A percentile compares a stretch with the other conserved stretches of the same genome.
These are phyloP conservation scores for Mesembrinibis cayennensis DNA, from an alignment of 2,113 vertebrate genomes.

Conservation along the genomic window DNA sequence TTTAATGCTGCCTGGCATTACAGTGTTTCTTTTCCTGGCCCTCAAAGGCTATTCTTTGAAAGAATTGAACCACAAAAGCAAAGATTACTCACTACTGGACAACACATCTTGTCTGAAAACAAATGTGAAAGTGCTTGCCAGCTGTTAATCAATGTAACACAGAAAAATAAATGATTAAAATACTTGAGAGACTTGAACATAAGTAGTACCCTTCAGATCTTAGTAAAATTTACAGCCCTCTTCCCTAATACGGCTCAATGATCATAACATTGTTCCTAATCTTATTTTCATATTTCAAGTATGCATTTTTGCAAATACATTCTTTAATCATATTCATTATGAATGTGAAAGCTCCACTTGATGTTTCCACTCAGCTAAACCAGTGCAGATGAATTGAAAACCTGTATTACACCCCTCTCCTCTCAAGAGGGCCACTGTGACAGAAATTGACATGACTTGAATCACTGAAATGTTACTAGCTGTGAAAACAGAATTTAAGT, in stretches of 20 bases:
- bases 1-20: conserved; percentile 23
- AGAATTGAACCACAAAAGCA: conserved; percentile 40
- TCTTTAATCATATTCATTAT: conserved; percentile 50
- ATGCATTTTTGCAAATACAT: conserved; percentile 7
- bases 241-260: not conserved
- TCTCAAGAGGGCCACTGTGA: conserved; percentile 40
- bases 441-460: conserved; percentile 19
- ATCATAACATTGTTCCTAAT: not conserved
- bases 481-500: not conserved
- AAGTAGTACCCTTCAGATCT: not conserved
- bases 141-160: conserved; percentile 1
- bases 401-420: conserved; percentile 1
- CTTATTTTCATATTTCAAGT: conserved; percentile 40
- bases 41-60: conserved; percentile 37
- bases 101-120: conserved; percentile 23
- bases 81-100: conserved; percentile 10
- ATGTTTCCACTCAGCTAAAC: conserved; percentile 45
- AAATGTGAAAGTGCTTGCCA: not conserved
- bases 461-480: conserved; percentile 22
- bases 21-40: not conserved
- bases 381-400: conserved; percentile 48
- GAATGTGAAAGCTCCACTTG: conserved; percentile 39
- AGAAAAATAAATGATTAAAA: not conserved
- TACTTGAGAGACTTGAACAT: not conserved
- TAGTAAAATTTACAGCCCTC: not conserved